Evolutionary conservation across 2,888 invertebrate species (phyloP), one percentile per base, ranked within the genome.

Genomic region (Zele albiditarsus): DNA sequence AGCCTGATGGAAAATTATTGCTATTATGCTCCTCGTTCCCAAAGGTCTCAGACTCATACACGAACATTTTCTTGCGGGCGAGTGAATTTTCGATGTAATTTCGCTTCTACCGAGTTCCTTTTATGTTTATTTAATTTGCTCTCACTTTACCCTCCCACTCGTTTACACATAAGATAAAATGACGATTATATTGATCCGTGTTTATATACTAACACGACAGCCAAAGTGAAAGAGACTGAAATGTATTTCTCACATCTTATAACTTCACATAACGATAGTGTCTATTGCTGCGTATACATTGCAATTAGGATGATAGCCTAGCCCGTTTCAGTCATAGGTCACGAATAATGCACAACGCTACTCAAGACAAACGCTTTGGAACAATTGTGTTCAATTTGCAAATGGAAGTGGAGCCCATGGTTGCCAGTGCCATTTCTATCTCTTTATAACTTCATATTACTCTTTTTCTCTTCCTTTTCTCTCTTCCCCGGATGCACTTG

Each of bases 271-370:
- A 63, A 69, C 31, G 53, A 74, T 63, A 75, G 73, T 38, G 77
- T 31, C 69, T 78, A 77, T 78, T 77, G 63, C 79, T 71, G 60
- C 73, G 72, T 75, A 78, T 82, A 82, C 74, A 80, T 83, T 78
- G 79, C 82, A 79, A 82, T 84, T 82, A 84, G 76, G 76, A 72
- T 75, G 78, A 81, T 80, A 77, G 74, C 38, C 2, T 31, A 1
- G 12, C 77, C 60, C 42, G 71, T 46, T 78, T 73, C 70, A 67
- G 23, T 69, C 67, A 63, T 65, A 23, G 49, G 23, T 49, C 38
- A 65, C 62, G 42, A 67, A 38, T 12, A 33, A 58, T 49, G 66
- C 5, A 5, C 31, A 67, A 42, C 25, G n/a, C 46, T 33, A 60
- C 67, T 73, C 60, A 57, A 31, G 58, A 73, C 73, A 73, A 73